Evolutionary conservation across 2,888 invertebrate genomes (phyloP).

Genomic region (Phaonia tiefii): DNA sequence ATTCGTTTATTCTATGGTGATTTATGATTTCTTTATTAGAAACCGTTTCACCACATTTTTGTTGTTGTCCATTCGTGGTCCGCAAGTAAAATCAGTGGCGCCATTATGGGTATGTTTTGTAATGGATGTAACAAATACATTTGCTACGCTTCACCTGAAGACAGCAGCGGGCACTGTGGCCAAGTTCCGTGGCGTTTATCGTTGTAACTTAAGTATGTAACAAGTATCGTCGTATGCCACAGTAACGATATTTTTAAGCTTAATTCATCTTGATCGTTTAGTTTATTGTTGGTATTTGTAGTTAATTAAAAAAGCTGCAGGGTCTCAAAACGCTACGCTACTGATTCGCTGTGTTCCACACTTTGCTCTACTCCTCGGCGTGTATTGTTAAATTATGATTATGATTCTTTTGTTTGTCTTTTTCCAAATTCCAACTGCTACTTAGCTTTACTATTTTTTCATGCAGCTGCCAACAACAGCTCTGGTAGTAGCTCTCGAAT

Average conservation of each 20-base stretch:
- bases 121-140: constrained; percentile 47
- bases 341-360: constrained; percentile 14
- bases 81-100: constrained; percentile 21
- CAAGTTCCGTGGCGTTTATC: no score
- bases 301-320: constrained; percentile 70
- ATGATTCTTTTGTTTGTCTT: constrained; percentile 57
- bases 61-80: not conserved
- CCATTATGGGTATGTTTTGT: constrained; percentile 25
- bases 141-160: constrained; percentile 59
- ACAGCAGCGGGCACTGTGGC: not conserved
- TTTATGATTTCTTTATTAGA: constrained; percentile 57
- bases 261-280: constrained; percentile 41
- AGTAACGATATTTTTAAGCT: constrained; percentile 29
- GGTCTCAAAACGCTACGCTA: constrained; percentile 55
- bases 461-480: constrained; percentile 34
- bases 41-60: constrained; percentile 20
- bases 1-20: constrained; percentile 54
- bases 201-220: not conserved
- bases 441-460: constrained; percentile 40
- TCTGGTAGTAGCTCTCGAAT: not conserved
- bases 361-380: not conserved
- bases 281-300: constrained; percentile 48
- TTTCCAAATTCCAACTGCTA: constrained; percentile 28
- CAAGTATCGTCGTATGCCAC: constrained; percentile 25
- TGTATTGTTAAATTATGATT: constrained; percentile 58